Percentiles rank a stretch among this genome's conserved stretches.
These are phyloP conservation scores for Adela reaumurella DNA, from an alignment of 2,888 invertebrate species.

Conservation along the genomic window DNA sequence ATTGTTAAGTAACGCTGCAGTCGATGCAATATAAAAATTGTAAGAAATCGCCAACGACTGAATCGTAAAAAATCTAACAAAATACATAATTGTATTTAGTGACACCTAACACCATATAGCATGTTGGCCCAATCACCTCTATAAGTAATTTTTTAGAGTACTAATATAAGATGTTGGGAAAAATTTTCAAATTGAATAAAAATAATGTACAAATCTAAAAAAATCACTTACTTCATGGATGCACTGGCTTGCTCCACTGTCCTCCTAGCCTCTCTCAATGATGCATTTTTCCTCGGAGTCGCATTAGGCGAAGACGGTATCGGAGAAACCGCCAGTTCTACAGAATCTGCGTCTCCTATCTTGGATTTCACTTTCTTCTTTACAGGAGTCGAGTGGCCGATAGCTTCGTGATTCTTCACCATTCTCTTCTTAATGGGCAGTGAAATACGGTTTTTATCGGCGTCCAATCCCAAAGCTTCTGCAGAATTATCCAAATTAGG, in stretches of 20 bases:
- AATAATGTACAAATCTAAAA: no score
- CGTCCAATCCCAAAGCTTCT: neutral
- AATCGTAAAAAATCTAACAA: no score
- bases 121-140: no score
- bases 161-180: no score
- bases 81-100: no score
- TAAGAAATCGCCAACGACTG: no score
- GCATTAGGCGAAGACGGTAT: conserved; percentile 16
- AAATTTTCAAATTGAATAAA: no score
- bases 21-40: no score
- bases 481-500: neutral
- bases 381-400: conserved; percentile 37
- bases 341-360: conserved; percentile 20
- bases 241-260: neutral
- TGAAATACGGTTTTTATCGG: neutral
- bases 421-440: conserved; percentile 33
- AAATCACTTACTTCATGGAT: neutral
- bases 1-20: no score
- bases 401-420: conserved; percentile 31
- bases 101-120: no score
- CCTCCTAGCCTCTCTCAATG: neutral
- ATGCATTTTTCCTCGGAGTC: neutral
- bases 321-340: conserved; percentile 31
- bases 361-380: conserved; percentile 18
- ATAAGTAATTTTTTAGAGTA: no score